These are phyloP conservation scores for Allophyes oxyacanthae DNA, from an alignment of 2,888 invertebrate species.

Conservation along the genomic window DNA sequence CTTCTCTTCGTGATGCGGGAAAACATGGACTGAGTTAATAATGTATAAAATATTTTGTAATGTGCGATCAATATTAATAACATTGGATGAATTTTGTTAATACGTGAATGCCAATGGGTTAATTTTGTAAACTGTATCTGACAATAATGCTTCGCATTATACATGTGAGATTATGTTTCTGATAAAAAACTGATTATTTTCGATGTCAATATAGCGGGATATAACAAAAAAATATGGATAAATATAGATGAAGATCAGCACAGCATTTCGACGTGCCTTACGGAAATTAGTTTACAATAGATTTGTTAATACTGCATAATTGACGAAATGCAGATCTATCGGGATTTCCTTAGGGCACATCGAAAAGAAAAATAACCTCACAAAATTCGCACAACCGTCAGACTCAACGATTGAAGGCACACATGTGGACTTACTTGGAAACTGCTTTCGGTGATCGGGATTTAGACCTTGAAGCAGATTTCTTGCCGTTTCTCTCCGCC, in stretches of 20 bases:
- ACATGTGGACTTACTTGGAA: conserved; percentile 76
- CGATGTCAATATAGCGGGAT: background rate
- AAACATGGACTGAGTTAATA: conserved; percentile 76
- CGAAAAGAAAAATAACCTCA: conserved; percentile 63
- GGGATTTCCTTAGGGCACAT: conserved; percentile 5
- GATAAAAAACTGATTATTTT: background rate
- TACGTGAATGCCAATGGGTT: conserved; percentile 65
- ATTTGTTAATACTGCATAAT: background rate
- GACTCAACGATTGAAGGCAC: conserved; percentile 73
- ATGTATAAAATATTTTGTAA: conserved; percentile 48
- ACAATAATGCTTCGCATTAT: conserved; percentile 63
- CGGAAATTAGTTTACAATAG: background rate
- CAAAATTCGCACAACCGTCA: conserved; percentile 66
- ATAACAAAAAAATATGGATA: background rate
- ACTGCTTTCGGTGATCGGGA: conserved; percentile 85
- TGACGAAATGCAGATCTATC: background rate
- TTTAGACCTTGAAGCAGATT: conserved; percentile 76
- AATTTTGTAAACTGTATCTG: conserved; percentile 58
- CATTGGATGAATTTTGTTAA: conserved; percentile 63
- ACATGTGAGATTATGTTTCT: conserved; percentile 65
- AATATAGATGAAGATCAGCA: conserved; percentile 7
- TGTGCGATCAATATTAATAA: conserved; percentile 79
- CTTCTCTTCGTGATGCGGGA: conserved; percentile 78
- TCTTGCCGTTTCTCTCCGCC: conserved; percentile 68
- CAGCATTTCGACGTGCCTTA: conserved; percentile 16